Percentiles rank a stretch among this genome's conserved stretches.
Evolutionary conservation across 2,797 vertebrate genomes (phyloP).

Genomic region (Enteromius paludinosus): DNA sequence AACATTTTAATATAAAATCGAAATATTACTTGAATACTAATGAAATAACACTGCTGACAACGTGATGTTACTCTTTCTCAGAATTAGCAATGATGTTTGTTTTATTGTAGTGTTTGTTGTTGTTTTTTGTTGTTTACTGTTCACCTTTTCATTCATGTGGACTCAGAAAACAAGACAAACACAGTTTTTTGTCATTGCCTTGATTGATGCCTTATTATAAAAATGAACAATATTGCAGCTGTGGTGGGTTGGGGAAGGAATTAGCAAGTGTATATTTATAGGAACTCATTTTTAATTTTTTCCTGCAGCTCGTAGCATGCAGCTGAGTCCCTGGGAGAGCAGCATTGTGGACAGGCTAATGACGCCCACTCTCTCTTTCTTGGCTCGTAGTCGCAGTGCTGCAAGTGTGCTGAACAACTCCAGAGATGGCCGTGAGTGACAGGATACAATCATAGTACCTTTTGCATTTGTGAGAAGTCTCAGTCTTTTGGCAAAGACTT

Average conservation of each 20-base stretch:
- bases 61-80: background rate
- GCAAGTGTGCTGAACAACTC: constrained; percentile 87
- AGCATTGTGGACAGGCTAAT: constrained; percentile 97
- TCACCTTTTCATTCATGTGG: background rate
- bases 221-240: background rate
- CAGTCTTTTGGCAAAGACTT: background rate
- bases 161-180: background rate
- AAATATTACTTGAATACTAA: background rate
- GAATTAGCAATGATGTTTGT: background rate
- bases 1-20: background rate
- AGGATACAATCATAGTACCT: background rate
- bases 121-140: background rate
- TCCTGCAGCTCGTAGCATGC: constrained; percentile 84
- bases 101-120: too few species aligned
- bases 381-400: constrained; percentile 93
- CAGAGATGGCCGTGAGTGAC: constrained; percentile 87
- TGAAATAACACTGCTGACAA: background rate
- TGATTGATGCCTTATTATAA: background rate
- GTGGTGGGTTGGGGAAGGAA: background rate
- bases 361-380: constrained; percentile 95
- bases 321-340: constrained; percentile 95
- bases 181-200: background rate
- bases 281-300: constrained; percentile 1
- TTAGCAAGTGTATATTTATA: background rate
- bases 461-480: background rate